Base-by-base conservation (phyloP, 2,888 invertebrate species). In the Schizotus pectinicornis region DNA sequence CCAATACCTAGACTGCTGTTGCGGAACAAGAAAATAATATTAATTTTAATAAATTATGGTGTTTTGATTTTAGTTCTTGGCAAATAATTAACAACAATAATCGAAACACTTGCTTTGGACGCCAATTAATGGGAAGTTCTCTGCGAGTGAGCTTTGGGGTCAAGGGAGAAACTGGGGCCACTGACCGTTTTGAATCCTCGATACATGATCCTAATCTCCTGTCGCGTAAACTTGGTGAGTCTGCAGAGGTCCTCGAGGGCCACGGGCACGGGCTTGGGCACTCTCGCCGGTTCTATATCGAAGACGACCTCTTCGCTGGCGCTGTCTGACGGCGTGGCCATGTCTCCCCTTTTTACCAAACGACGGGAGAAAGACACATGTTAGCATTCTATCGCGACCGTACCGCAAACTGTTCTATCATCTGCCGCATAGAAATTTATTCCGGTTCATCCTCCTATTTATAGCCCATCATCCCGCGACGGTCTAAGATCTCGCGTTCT, bases 131-230 rank as follows among this genome's bases (percentile, higher is more conserved):
- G n/a, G n/a, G n/a, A n/a, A n/a, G n/a, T n/a, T n/a, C n/a, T n/a
- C n/a, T 22, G 22, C 39, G 1, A 39, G 50, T 12, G 50, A 9
- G 31, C 30, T n/a, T 14, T 31, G 12, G 5, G 30, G 41, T n/a
- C 39, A 39, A 49, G 13, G 33, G 33, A 13, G 35, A 34, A 49
- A 38, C 31, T 33, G 30, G 39, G 47, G 12, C 1, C 6, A 80
- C 84, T 83, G 68, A 94, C 95, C 88, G 94, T 94, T 83, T 98
- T 98, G 81, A 98, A 98, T 67, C 97, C 97, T 73, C 97, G 84
- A 80, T 98, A 98, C 94, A 98, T 96, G 74, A 96, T 93, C 71
- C 97, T 88, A 67, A 98, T 94, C 82, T 98, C 98, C 79, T 94
- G 94, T 74, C 94, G 87, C 46, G 95, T 92, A 83, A 98, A 98